phyloP scores from a whole-genome alignment of 2,797 vertebrate species.

The Staurois parvus region DNA sequence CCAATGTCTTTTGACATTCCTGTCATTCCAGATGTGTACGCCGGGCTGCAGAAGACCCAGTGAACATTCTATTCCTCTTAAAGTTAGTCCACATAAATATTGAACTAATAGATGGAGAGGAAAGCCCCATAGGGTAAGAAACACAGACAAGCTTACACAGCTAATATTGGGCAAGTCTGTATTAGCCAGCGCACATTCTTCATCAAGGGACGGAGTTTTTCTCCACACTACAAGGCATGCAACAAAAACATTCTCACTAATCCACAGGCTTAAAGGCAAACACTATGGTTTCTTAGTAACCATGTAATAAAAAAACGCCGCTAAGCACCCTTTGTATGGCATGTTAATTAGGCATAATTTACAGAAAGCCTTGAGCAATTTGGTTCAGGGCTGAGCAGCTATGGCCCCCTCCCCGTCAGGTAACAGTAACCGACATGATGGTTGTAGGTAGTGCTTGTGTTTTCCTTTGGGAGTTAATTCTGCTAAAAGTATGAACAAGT shows the following conservation, averaged over 20 bases:
- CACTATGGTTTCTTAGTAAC: conserved; percentile 40
- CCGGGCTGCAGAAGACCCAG: conserved; percentile 59
- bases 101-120: conserved; percentile 62
- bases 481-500: no score
- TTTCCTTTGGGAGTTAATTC: background rate
- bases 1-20: conserved; percentile 63
- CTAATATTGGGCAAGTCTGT: conserved; percentile 61
- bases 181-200: conserved; percentile 48
- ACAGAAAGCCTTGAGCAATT: background rate
- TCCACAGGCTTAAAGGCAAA: conserved; percentile 47
- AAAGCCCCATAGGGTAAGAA: conserved; percentile 57
- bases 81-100: conserved; percentile 65
- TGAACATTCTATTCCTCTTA: conserved; percentile 43
- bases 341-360: background rate
- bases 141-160: conserved; percentile 56
- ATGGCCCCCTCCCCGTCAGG: background rate
- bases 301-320: background rate
- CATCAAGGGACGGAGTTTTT: conserved; percentile 26
- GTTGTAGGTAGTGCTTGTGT: background rate
- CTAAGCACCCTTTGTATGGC: no score
- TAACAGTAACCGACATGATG: background rate
- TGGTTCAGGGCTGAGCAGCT: background rate
- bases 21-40: conserved; percentile 65
- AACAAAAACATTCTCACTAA: conserved; percentile 40
- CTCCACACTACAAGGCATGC: conserved; percentile 39